These are phyloP conservation scores for Caenorhabditis angaria DNA, from an alignment of 2,888 invertebrate species.

Conservation along the genomic window DNA sequence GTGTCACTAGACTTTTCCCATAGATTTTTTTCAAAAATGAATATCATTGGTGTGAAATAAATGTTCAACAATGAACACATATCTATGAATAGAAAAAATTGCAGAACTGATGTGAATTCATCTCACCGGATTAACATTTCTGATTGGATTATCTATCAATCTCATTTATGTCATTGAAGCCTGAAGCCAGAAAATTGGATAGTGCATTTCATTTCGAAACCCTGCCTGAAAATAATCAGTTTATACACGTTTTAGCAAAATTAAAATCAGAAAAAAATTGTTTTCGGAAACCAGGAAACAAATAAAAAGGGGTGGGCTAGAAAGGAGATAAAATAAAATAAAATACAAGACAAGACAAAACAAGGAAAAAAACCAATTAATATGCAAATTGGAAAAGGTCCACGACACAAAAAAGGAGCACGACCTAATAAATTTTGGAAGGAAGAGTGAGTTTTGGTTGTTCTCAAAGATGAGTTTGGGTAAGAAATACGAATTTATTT, in stretches of 20 bases:
- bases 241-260: too few relatives aligned
- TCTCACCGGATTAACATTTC: slow-evolving; percentile 1
- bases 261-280: not conserved
- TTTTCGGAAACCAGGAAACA: too few relatives aligned
- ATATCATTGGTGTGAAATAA: too few relatives aligned
- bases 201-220: not conserved
- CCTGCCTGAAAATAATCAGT: not conserved
- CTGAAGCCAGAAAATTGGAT: not conserved
- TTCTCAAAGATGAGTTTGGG: not conserved
- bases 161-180: not conserved
- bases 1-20: slow-evolving; percentile 1
- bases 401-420: slow-evolving; percentile 23
- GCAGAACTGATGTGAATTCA: not conserved
- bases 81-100: not conserved
- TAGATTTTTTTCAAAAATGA: not conserved
- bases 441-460: slow-evolving; percentile 14
- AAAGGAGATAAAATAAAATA: too few relatives aligned
- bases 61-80: not conserved
- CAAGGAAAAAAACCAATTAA: slow-evolving; percentile 16
- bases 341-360: not conserved
- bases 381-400: slow-evolving; percentile 26
- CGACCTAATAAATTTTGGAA: not conserved
- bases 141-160: not conserved
- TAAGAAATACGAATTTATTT: too few relatives aligned
- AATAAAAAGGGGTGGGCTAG: too few relatives aligned